Evolutionary conservation across 2,113 vertebrate genomes (phyloP).

Genomic region (Hemibagrus wyckioides): DNA sequence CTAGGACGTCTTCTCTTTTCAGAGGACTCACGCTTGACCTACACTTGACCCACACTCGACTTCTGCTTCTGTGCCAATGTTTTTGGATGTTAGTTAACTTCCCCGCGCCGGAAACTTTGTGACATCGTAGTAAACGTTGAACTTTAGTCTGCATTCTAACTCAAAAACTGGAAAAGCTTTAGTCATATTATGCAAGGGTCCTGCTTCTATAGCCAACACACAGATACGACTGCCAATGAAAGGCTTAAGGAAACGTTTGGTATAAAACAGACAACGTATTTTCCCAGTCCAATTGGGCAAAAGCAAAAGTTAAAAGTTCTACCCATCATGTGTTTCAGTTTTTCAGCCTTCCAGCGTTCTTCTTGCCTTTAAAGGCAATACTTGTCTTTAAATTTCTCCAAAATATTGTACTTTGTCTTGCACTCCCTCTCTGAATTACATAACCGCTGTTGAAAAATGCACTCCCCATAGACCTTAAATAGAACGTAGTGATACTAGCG

Average conservation of each 20-base stretch:
- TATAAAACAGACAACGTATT: background rate
- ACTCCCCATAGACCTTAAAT: background rate
- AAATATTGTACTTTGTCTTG: background rate
- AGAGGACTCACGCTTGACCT: background rate
- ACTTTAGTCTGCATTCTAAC: background rate
- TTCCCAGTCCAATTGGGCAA: background rate
- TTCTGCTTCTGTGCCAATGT: background rate
- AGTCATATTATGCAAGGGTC: background rate
- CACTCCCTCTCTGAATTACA: background rate
- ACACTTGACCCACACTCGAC: background rate
- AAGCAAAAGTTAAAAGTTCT: background rate
- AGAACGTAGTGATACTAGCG: background rate
- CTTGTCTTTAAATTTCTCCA: background rate
- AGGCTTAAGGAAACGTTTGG: background rate
- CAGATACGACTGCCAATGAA: background rate
- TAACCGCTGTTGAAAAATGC: background rate
- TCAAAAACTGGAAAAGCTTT: background rate
- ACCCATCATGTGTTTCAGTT: constrained; percentile 1
- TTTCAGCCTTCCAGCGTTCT: background rate
- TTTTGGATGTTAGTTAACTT: background rate
- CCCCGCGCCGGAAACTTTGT: background rate
- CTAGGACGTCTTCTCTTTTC: background rate
- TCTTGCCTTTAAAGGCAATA: constrained; percentile 14
- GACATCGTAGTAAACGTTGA: background rate
- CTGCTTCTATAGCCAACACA: background rate